Percentiles rank a stretch among this genome's conserved stretches.
Conservation (phyloP, 2,888 invertebrate species). For the Napeogenes sylphis region DNA sequence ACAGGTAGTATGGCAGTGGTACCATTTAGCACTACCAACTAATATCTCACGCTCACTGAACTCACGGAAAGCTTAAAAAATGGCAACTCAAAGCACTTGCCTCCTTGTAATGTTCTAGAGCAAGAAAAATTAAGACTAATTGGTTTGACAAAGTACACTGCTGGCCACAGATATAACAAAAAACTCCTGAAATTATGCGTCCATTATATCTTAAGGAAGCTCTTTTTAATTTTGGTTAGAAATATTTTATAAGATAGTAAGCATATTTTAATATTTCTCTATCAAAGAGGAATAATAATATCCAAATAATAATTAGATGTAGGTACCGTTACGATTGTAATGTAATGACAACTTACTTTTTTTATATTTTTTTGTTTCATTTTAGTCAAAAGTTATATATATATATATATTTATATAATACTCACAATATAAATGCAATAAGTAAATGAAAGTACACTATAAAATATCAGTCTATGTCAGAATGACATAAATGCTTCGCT, state of each 20-base stretch:
- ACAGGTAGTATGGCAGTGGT: too few relatives aligned
- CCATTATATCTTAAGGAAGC: conserved; percentile 15
- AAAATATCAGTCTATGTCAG: too few relatives aligned
- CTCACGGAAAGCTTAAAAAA: conserved; percentile 18
- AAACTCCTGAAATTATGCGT: conserved; percentile 19
- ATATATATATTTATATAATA: too few relatives aligned
- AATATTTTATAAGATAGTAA: background rate
- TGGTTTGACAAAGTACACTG: conserved; percentile 26
- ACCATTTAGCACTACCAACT: too few relatives aligned
- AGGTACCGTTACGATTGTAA: too few relatives aligned
- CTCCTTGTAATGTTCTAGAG: conserved; percentile 18
- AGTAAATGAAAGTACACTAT: background rate
- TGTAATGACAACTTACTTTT: background rate
- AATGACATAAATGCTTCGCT: too few relatives aligned
- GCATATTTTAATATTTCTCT: background rate
- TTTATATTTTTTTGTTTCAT: too few relatives aligned
- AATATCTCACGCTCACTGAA: background rate
- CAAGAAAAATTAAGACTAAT: conserved; percentile 28
- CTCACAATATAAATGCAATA: background rate
- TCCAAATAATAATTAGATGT: too few relatives aligned
- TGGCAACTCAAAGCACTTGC: conserved; percentile 18
- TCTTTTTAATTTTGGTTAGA: conserved; percentile 8
- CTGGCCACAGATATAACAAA: conserved; percentile 17
- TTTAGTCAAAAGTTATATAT: too few relatives aligned
- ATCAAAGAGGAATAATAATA: background rate